These are phyloP conservation scores for Girardinus metallicus DNA, from an alignment of 2,797 vertebrate genomes.

Conservation along the genomic window DNA sequence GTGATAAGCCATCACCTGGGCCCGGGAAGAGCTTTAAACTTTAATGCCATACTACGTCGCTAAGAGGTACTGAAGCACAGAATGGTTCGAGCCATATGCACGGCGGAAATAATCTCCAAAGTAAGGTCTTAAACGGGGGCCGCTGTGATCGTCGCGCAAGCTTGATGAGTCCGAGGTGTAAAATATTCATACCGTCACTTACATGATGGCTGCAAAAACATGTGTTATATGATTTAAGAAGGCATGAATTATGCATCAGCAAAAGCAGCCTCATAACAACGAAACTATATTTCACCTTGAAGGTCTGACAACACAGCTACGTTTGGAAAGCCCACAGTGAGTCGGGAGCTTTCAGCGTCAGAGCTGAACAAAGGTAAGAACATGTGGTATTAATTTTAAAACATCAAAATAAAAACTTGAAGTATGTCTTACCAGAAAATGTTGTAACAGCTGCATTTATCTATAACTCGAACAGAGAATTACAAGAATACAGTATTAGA, in stretches of 20 bases:
- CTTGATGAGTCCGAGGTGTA: slow-evolving; percentile 25
- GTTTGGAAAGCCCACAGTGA: neutral
- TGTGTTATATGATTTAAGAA: slow-evolving; percentile 34
- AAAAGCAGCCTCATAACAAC: slow-evolving; percentile 5
- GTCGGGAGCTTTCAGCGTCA: neutral
- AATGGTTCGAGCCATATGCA: slow-evolving; percentile 38
- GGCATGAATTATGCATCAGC: slow-evolving; percentile 38
- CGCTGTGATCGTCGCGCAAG: slow-evolving; percentile 23
- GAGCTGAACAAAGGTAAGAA: neutral
- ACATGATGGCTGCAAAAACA: slow-evolving; percentile 25
- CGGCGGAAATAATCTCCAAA: slow-evolving; percentile 42
- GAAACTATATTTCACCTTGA: neutral
- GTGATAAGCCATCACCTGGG: slow-evolving; percentile 73
- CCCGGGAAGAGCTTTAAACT: slow-evolving; percentile 63
- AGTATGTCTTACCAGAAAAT: neutral
- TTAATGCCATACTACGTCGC: slow-evolving; percentile 56
- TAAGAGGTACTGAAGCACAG: slow-evolving; percentile 53
- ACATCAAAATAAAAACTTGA: neutral
- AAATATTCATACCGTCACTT: slow-evolving; percentile 61
- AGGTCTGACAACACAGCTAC: neutral
- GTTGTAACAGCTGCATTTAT: neutral
- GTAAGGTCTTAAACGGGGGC: slow-evolving; percentile 20
- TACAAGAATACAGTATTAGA: neutral
- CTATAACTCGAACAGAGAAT: neutral
- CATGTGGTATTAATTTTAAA: neutral